phyloP scores from a whole-genome alignment of 2,113 vertebrate species.

The Lamprotornis superbus region DNA sequence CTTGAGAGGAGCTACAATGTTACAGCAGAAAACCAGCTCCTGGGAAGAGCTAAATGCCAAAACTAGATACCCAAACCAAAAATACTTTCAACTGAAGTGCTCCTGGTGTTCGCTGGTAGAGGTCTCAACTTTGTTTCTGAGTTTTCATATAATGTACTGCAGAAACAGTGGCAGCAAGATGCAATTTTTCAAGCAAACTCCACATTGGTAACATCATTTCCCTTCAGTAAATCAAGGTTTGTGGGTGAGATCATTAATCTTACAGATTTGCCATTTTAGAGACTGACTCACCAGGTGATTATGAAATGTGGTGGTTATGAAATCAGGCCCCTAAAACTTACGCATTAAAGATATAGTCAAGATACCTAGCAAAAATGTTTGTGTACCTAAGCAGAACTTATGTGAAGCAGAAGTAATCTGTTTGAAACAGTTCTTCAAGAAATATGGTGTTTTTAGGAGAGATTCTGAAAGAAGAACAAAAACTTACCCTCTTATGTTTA shows the following conservation, averaged over 20 bases:
- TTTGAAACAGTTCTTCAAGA: neutral
- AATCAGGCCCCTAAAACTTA: neutral
- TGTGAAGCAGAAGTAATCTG: neutral
- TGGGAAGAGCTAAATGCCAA: neutral
- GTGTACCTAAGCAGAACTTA: neutral
- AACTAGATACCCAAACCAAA: neutral
- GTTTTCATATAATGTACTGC: neutral
- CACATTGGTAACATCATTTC: neutral
- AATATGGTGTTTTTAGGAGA: neutral
- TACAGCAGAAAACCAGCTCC: neutral
- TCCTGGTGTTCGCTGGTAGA: neutral
- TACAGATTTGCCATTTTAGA: neutral
- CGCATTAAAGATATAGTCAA: neutral
- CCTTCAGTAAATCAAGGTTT: neutral
- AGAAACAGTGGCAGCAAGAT: neutral
- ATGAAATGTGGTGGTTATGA: neutral
- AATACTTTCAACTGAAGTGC: neutral
- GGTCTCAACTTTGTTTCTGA: neutral
- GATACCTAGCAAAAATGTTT: neutral
- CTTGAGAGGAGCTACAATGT: neutral
- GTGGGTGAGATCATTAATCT: neutral
- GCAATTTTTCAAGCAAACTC: neutral
- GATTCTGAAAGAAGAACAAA: neutral
- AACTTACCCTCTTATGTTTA: constrained; percentile 93
- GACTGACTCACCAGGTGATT: neutral